A percentile compares a stretch with the other conserved stretches of the same genome.
These are phyloP conservation scores for Mormyrops boulengeri DNA, from an alignment of 2,797 vertebrate genomes.

Conservation along the genomic window DNA sequence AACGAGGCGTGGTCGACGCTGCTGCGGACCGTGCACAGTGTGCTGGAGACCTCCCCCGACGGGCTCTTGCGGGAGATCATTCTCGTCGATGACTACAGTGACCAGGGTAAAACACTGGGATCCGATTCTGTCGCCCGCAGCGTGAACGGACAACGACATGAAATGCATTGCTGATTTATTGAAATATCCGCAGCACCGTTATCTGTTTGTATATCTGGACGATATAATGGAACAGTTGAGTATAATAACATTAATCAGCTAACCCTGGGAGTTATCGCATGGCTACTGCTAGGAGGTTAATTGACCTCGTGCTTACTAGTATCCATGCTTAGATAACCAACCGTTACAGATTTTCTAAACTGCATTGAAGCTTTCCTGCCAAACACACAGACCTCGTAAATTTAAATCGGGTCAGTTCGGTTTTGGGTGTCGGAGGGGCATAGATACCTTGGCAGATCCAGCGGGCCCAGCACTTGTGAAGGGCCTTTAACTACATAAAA, in stretches of 20 bases:
- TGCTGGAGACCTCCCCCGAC: conserved; percentile 91
- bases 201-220: neutral
- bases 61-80: conserved; percentile 84
- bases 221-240: neutral
- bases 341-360: neutral
- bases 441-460: neutral
- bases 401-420: neutral
- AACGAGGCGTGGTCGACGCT: conserved; percentile 85
- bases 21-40: conserved; percentile 79
- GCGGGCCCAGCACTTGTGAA: neutral
- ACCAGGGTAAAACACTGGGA: conserved; percentile 67
- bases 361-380: neutral
- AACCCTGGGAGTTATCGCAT: neutral
- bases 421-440: neutral
- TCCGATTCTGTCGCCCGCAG: neutral
- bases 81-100: conserved; percentile 94
- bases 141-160: neutral
- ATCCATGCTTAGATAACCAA: neutral
- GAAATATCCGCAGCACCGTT: neutral
- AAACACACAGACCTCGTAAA: neutral
- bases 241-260: neutral
- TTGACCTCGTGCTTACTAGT: neutral
- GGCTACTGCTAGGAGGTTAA: neutral
- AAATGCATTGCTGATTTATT: neutral
- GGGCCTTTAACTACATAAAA: neutral